Base-by-base conservation (phyloP, 2,888 invertebrate genomes). In the Drosophila incognita region DNA sequence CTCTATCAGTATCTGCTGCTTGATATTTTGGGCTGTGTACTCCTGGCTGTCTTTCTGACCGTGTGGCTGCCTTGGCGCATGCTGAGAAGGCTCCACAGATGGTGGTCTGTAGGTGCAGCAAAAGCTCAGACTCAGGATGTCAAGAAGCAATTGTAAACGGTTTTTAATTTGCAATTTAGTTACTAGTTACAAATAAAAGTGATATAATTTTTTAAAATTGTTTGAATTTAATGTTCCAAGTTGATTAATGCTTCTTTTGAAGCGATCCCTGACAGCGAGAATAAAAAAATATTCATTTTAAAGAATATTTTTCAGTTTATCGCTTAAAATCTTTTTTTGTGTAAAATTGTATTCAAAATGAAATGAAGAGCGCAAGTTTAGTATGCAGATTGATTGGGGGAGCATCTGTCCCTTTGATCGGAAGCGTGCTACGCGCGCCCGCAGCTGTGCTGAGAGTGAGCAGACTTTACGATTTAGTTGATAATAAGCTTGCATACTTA, bases 11-110 rank as follows among this genome's bases (percentile, higher is more conserved):
- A 92, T 70, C 70, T 92, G 29, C 81, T 94, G 40, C 69, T 94
- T 5, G 95, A 95, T 87, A 93, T 95, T 36, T 91, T 94, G 46
- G 93, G 90, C 7, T 94, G 94, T 76, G 82, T 93, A 2, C 21
- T 93, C 21, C 24, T 86, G 46, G 75, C 64, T 0, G 21, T 87
- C 1, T 60, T 81, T 48, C 59, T 91, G 31, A 67, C 78, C 11
- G 68, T 92, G 11, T 91, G 83, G 81, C 38, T 88, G 53, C 91
- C 87, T 3, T 89, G 90, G 87, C 77, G 76, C 36, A 56, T 90
- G 65, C 24, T 92, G 7, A 74, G 70, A 5, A 58, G 58, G 10
- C 42, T 82, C 3, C 53, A 83, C 53, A 69, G 58, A 15, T 75
- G 72, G 66, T 90, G 90, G 87, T 53, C 65, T 11, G 40, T 35